Conservation (phyloP, 1,140 invertebrate species). For the Drosophila sturtevanti region DNA sequence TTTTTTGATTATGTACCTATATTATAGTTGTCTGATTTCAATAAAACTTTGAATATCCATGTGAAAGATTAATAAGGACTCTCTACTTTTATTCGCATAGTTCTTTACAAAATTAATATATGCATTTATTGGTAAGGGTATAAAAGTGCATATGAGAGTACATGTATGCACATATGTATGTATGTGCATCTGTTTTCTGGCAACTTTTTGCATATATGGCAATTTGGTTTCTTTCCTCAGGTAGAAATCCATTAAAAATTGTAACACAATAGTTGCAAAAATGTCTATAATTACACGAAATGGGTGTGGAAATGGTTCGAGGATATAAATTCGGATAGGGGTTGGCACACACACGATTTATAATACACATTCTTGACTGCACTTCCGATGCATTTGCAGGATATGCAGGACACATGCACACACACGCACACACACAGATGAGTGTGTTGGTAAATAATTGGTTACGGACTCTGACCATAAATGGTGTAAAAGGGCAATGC, state of each 20-base stretch:
- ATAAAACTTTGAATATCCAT: too few relatives aligned
- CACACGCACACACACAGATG: not conserved
- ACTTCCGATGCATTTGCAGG: conserved; percentile 65
- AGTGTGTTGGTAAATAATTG: conserved; percentile 74
- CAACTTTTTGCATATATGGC: conserved; percentile 43
- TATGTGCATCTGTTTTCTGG: not conserved
- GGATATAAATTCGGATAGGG: not conserved
- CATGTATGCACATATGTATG: not conserved
- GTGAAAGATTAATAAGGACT: too few relatives aligned
- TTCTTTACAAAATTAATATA: too few relatives aligned
- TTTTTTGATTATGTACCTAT: too few relatives aligned
- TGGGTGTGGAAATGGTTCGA: conserved; percentile 35
- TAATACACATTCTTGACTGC: conserved; percentile 53
- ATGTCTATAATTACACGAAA: conserved; percentile 71
- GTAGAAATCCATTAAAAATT: conserved; percentile 71
- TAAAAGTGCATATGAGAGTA: not conserved
- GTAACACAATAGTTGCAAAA: conserved; percentile 74
- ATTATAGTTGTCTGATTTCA: too few relatives aligned
- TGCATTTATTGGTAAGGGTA: not conserved
- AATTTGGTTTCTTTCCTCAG: conserved; percentile 47
- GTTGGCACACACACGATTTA: conserved; percentile 35
- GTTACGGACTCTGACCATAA: conserved; percentile 56
- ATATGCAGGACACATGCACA: conserved; percentile 39
- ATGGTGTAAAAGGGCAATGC: conserved; percentile 24
- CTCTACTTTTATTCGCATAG: too few relatives aligned